Base-by-base conservation (phyloP, 2,888 invertebrate species). In the Fragum whitleyi region DNA sequence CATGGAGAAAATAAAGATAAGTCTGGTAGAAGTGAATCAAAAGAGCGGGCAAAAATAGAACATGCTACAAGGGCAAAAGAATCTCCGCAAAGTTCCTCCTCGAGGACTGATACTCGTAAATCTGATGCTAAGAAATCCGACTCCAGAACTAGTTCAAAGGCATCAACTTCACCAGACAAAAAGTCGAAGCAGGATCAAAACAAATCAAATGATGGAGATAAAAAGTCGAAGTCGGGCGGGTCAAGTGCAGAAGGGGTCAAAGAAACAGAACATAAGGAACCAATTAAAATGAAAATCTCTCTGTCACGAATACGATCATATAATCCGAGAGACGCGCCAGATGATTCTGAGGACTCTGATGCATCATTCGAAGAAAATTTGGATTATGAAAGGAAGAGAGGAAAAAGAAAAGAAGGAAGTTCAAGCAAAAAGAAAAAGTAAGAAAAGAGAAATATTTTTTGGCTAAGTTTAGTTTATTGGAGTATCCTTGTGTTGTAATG, bases 341-440 rank as follows among this genome's bases (percentile, higher is more conserved):
- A 47, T 0, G 81, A 83, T 72, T 81, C 80, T 23, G 76, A 80
- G 6, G 83, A 85, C 67, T 83, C 85, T 1, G 82, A 69, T 9
- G 68, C 72, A 14, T 82, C 85, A 16, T 83, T 55, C 68, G 81
- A 76, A 47, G 77, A 73, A 26, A 42, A 68, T 57, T 79, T 81
- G 11, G 79, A 83, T 69, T 77, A 80, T 39, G 81, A 74, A 65
- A 61, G 69, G 26, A 78, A 76, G 51, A 81, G 69, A 53, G 72
- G 75, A 21, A 78, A 74, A 51, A 78, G 77, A 39, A 85, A 79
- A 79, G 85, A 85, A 61, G 83, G 85, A 1, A 74, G 80, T 23
- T 79, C 83, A 19, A 77, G 81, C n/a, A 83, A 83, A 72, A 85
- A 85, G 80, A 85, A 85, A 76, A 85, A 69, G 85, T 85, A 75